Evolutionary conservation across 2,888 invertebrate genomes (phyloP), one percentile per base, ranked within the genome.

Genomic region (Scaptomyza polygonia): DNA sequence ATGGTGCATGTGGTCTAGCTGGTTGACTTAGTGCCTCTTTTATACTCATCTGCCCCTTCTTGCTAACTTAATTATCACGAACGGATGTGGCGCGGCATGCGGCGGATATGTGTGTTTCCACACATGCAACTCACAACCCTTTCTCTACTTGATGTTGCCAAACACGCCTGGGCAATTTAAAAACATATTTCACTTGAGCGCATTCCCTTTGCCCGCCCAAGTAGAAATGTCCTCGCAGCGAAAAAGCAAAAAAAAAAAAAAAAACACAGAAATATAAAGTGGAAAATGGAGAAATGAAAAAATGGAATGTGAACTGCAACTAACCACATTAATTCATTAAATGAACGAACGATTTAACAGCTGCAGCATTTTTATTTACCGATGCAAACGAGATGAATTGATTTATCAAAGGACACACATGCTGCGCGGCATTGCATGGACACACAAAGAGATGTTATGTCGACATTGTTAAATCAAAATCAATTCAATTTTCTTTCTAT

Each of bases 131-230:
- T 14, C 1, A 14, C 11, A 30, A 2, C 9, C 45, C 5, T 39
- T 11, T 6, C 29, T 11, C 30, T 76, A 76, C 83, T 79, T 83
- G 77, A 48, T 65, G 70, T n/a, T 53, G 69, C 49, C 79, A 66
- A 72, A 79, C 83, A 85, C 86, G 82, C 82, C 82, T 82, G 83
- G 86, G 40, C 79, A 87, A 85, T 82, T 82, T 86, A 69, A 72
- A 87, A 82, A 84, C 82, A 87, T 86, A 82, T 82, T 82, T 82
- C 86, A 85, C 77, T 86, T 69, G 79, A 79, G 69, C 53, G 62
- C 64, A 52, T 47, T 63, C 51, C 63, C 61, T 56, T 64, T 71
- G 77, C 65, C 67, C 12, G 59, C 43, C 56, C 72, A 54, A 61
- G 67, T 39, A 61, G 54, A 76, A 73, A 51, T 48, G 72, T 55